phyloP scores from a whole-genome alignment of 1,140 invertebrate species.

The Drosophila hydei region DNA sequence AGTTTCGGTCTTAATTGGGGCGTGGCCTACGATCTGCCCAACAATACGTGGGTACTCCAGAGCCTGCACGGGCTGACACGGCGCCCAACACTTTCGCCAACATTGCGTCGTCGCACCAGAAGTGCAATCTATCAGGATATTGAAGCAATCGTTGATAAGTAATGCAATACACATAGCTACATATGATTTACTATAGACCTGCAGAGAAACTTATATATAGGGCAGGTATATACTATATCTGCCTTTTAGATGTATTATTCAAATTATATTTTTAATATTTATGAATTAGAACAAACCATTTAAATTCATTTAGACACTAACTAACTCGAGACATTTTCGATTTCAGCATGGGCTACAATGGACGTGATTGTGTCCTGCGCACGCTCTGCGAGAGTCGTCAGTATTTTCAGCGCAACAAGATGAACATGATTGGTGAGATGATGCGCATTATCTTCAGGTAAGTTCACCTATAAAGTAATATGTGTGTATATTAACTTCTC shows the following conservation, averaged over 20 bases:
- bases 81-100: conserved; percentile 84
- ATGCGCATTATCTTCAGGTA: conserved; percentile 75
- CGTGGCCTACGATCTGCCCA: conserved; percentile 90
- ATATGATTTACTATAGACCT: too few species aligned
- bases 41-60: conserved; percentile 87
- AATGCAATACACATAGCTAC: too few species aligned
- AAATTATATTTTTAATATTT: too few species aligned
- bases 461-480: not conserved
- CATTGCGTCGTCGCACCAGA: conserved; percentile 85
- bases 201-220: too few species aligned
- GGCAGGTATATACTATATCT: too few species aligned
- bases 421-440: conserved; percentile 83
- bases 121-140: conserved; percentile 86
- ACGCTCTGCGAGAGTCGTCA: conserved; percentile 90
- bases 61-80: conserved; percentile 78
- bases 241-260: too few species aligned
- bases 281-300: too few species aligned
- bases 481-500: not conserved
- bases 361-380: conserved; percentile 88
- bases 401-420: conserved; percentile 85
- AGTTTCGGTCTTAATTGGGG: conserved; percentile 87
- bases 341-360: conserved; percentile 85
- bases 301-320: too few species aligned
- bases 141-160: conserved; percentile 84
- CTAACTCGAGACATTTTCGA: too few species aligned